Percentiles rank a stretch among this genome's conserved stretches.
Evolutionary conservation across 2,113 vertebrate species (phyloP).

Genomic region (Thamnaconus septentrionalis): DNA sequence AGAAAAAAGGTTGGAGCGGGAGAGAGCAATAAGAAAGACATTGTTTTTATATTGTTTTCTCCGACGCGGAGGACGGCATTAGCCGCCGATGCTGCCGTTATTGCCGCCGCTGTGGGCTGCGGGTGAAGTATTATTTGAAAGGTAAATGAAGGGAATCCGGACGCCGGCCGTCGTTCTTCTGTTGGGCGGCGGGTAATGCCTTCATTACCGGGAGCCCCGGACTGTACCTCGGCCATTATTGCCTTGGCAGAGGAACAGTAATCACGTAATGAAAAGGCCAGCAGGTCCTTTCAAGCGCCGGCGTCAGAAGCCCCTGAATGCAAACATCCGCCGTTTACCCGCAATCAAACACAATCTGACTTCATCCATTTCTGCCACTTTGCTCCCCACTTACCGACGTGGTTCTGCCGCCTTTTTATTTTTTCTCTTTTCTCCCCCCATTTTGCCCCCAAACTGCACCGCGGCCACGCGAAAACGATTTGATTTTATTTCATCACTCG

Average conservation of each 20-base stretch:
- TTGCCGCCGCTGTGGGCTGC: conserved; percentile 35
- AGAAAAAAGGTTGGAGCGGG: conserved; percentile 30
- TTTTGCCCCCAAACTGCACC: conserved; percentile 36
- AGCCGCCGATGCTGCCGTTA: conserved; percentile 53
- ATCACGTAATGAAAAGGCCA: conserved; percentile 63
- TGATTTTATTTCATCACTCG: conserved; percentile 51
- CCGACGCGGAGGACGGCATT: conserved; percentile 53
- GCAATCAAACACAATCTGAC: conserved; percentile 69
- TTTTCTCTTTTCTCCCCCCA: neutral
- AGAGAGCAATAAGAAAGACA: conserved; percentile 57
- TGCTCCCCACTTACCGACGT: conserved; percentile 34
- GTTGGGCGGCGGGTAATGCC: conserved; percentile 57
- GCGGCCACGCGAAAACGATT: conserved; percentile 41
- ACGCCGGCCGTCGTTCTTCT: conserved; percentile 50
- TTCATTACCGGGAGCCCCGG: conserved; percentile 48
- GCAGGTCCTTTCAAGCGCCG: conserved; percentile 58
- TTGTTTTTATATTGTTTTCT: conserved; percentile 70
- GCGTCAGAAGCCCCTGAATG: conserved; percentile 44
- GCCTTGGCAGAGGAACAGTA: conserved; percentile 50
- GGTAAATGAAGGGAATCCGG: conserved; percentile 64
- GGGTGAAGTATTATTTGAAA: conserved; percentile 61
- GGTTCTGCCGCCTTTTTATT: too few species aligned
- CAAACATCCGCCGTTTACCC: conserved; percentile 60
- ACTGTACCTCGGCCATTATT: conserved; percentile 57
- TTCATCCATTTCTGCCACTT: conserved; percentile 42